These are phyloP conservation scores for Macroteleia sp. DNA, from an alignment of 2,888 invertebrate genomes.

Conservation along the genomic window DNA sequence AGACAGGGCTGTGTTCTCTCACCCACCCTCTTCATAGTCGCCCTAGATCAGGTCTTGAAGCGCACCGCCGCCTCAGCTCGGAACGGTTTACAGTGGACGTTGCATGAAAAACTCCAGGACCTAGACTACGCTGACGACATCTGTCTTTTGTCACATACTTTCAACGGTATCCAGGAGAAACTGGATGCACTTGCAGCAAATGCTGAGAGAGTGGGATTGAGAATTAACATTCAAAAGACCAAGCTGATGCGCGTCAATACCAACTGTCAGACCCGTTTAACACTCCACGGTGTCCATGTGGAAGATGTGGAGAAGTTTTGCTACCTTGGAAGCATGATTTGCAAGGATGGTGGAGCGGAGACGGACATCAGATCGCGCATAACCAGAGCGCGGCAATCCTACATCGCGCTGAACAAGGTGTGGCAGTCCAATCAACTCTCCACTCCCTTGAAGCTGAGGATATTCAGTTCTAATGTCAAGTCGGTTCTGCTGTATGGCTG, in stretches of 20 bases:
- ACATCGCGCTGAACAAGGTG: background rate
- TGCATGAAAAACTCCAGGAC: background rate
- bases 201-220: conserved; percentile 13
- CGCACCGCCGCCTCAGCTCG: background rate
- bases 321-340: background rate
- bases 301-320: background rate
- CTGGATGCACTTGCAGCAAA: conserved; percentile 8
- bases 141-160: background rate
- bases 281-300: background rate
- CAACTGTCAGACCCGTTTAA: background rate
- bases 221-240: conserved; percentile 15
- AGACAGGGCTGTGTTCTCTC: background rate
- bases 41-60: background rate
- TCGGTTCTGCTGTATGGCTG: background rate
- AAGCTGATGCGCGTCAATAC: conserved; percentile 17
- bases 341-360: background rate
- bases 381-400: background rate
- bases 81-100: background rate
- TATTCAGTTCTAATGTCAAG: background rate
- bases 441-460: background rate
- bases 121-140: conserved; percentile 1
- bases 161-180: conserved; percentile 17
- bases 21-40: background rate
- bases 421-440: background rate
- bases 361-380: background rate